Evolutionary conservation across 1,140 invertebrate species (phyloP), one percentile per base, ranked within the genome.

Genomic region (Phortica variegata): DNA sequence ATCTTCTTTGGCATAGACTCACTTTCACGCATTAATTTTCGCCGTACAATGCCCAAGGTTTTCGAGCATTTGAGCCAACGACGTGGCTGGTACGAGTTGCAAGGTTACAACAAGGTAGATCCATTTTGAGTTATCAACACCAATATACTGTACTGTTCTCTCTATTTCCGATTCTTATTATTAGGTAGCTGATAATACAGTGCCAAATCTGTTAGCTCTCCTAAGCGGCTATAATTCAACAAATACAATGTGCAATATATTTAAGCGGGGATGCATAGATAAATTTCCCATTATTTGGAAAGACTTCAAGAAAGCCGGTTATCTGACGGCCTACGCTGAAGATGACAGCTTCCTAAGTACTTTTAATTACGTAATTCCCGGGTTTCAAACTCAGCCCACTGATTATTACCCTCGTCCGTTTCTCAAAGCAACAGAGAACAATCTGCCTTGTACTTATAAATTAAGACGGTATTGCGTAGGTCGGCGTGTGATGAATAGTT

Each of bases 281-380:
- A 56, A 77, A 26, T 91, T 89, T 62, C 83, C 86, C 2, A 85
- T 90, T 52, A 77, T 92, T n/a, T 93, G 90, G 89, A 83, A 87
- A 43, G 78, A 82, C 44, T 91, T 82, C 57, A 81, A 81, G 41
- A 71, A 84, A 21, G 75, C 79, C 2, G 85, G 86, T 1, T 92
- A 87, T 60, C 79, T 83, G 1, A 93, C 91, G 0, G 83, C 84
- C 1, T 87, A 87, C 44, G 85, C 81, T 1, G 90, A 93, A 79
- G 91, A 94, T 66, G 77, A 79, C 10, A 82, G 83, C 0, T 72
- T 77, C 16, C 84, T 91, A 20, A 84, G 84, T 2, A 85, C 86
- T 1, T 91, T 93, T 58, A 90, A 90, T 70, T 90, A 87, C 68
- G 61, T 82, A 4, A 88, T 86, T 65, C 75, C 78, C 16, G 90